Evolutionary conservation across 2,888 invertebrate genomes (phyloP).

Genomic region (Dicranocentrus wangi): DNA sequence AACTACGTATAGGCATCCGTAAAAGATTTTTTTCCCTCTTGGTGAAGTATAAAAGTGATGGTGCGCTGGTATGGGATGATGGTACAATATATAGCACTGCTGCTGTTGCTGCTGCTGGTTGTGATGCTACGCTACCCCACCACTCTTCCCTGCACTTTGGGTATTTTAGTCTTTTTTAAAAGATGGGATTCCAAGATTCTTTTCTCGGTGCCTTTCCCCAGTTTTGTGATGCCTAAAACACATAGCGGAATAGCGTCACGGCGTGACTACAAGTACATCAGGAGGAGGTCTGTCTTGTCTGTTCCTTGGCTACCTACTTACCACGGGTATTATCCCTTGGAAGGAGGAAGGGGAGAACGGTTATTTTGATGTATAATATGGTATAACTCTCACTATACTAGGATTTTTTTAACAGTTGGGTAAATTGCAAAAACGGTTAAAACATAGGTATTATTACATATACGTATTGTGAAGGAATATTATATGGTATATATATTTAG

Average conservation of each 20-base stretch:
- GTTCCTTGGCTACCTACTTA: slow-evolving; percentile 14
- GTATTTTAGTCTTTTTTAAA: slow-evolving; percentile 18
- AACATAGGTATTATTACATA: neutral
- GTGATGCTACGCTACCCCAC: neutral
- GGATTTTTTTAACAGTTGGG: no score
- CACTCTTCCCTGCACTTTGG: neutral
- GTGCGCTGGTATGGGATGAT: neutral
- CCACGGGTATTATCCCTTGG: slow-evolving; percentile 32
- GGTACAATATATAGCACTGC: neutral
- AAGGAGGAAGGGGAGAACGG: neutral
- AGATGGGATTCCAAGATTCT: slow-evolving; percentile 45
- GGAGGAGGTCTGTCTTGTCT: slow-evolving; percentile 30
- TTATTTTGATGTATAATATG: no score
- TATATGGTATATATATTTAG: slow-evolving; percentile 1
- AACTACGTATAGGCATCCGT: slow-evolving; percentile 36
- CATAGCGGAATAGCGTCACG: slow-evolving; percentile 8
- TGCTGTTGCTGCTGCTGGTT: neutral
- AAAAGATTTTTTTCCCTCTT: slow-evolving; percentile 32
- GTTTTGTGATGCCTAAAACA: neutral
- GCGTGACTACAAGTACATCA: neutral
- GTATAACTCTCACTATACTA: no score
- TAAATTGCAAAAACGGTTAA: neutral
- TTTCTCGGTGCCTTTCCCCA: slow-evolving; percentile 11
- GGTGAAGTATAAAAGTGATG: slow-evolving; percentile 42
- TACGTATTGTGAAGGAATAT: slow-evolving; percentile 9